Evolutionary conservation across 2,888 invertebrate species (phyloP), one percentile per base, ranked within the genome.

Genomic region (Trichogramma evanescens): DNA sequence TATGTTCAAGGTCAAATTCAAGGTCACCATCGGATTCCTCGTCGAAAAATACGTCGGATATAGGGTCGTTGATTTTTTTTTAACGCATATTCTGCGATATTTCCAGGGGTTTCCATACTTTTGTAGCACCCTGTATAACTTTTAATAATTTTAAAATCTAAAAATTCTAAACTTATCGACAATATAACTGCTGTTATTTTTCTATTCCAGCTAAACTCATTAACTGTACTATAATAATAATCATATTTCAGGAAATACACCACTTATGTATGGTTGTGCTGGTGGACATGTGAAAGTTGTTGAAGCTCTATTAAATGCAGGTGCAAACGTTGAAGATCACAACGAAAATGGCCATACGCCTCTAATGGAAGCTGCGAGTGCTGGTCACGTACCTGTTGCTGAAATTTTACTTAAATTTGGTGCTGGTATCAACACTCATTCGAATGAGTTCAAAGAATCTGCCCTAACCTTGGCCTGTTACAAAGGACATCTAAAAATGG

Each of bases 331-430:
- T 48, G 96, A 97, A 81, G 95, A 95, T 80, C 96, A 98, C 81
- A 99, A 99, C 81, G 97, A 97, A 81, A 98, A 97, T 80, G 98
- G 98, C 4, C 99, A 99, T 82, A 98, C 97, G 63, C 97, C 98
- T 51, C 84, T 99, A 68, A 99, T 99, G 97, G 98, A 99, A 83
- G 97, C 98, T 48, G 95, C 95, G 49, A 93, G 93, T 63, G 94
- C 95, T 42, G 96, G 96, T 0, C 94, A 95, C 80, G 93, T 94
- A 64, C 90, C 88, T 75, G 91, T 95, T 9, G 95, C 95, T 1
- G 91, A 91, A 82, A 88, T 95, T 74, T 84, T 97, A 55, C 82
- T 97, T 58, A 89, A 92, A 69, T 89, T 93, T 79, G 97, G 97
- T 65, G 97, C 97, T 66, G 95, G 95, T 69, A 97, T 98, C 74